These are phyloP conservation scores for Steinernema khuongi DNA, from an alignment of 1,140 invertebrate species.

Conservation along the genomic window DNA sequence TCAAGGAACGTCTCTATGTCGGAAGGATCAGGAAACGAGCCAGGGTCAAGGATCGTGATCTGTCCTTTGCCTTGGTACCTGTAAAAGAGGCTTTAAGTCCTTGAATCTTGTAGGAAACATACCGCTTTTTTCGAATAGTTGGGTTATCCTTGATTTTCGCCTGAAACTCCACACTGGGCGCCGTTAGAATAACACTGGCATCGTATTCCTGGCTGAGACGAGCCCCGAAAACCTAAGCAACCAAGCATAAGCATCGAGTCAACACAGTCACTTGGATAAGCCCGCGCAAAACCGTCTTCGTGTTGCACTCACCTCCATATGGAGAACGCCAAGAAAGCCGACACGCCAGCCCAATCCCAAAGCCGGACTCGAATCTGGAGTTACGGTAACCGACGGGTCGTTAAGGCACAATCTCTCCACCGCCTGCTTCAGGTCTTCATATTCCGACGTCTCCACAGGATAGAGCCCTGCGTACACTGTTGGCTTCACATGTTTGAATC, in stretches of 20 bases:
- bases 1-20: slow-evolving; percentile 64
- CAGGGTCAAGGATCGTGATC: slow-evolving; percentile 77
- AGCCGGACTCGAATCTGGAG: slow-evolving; percentile 76
- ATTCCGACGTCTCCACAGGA: slow-evolving; percentile 81
- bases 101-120: slow-evolving; percentile 9
- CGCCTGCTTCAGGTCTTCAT: slow-evolving; percentile 67
- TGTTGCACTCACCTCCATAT: slow-evolving; percentile 87
- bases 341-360: slow-evolving; percentile 83
- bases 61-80: slow-evolving; percentile 65
- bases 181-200: slow-evolving; percentile 79
- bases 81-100: neutral
- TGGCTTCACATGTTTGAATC: slow-evolving; percentile 71
- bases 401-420: slow-evolving; percentile 87
- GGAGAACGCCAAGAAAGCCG: slow-evolving; percentile 85
- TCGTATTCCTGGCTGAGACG: slow-evolving; percentile 86
- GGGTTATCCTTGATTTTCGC: slow-evolving; percentile 68
- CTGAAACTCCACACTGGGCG: slow-evolving; percentile 89
- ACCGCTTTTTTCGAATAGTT: slow-evolving; percentile 66
- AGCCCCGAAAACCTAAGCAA: slow-evolving; percentile 69
- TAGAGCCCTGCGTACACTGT: slow-evolving; percentile 90
- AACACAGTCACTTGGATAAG: neutral
- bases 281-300: slow-evolving; percentile 24
- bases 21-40: slow-evolving; percentile 59
- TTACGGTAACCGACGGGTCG: slow-evolving; percentile 79
- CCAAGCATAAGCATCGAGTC: neutral